Evolutionary conservation across 2,888 invertebrate genomes (phyloP), one percentile per base, ranked within the genome.

Genomic region (Diloba caeruleocephala): DNA sequence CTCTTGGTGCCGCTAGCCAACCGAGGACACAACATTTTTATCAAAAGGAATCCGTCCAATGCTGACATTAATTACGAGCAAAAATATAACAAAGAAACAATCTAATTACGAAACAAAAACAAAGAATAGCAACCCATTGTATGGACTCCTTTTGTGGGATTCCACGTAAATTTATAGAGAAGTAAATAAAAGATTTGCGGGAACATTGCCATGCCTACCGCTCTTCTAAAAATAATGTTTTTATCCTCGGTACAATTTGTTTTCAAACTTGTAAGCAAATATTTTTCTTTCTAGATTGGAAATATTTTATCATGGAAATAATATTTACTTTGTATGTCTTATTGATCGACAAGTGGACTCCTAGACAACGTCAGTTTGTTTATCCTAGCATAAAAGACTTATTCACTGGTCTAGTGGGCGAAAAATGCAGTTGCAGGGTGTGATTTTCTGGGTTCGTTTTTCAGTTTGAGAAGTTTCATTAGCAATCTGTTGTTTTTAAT

Each of bases 61-160:
- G 42, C 29, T 55, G 43, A 9, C 29, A 26, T 33, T 51, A 43
- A 62, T 51, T 62, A 63, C 33, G 29, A 63, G 41, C 13, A 13
- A 43, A 29, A 41, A 57, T n/a, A n/a, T n/a, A n/a, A 50, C 45
- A 46, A 17, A 48, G 46, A 44, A 56, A 21, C 42, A 49, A 32
- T 63, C 5, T 43, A 25, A 63, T 52, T 63, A 58, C 41, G 32
- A 65, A 46, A 50, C 45, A 56, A 33, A 64, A 46, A 50, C 45
- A 56, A 33, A 31, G 32, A 50, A 55, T 25, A 42, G 38, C 32
- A 50, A 17, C 21, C 25, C 48, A 54, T 51, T 64, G 36, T 64
- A 13, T 15, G 0, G 23, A 29, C 32, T 13, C 8, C 28, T 19
- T 53, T 64, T 53, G 26, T 45, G 10, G 8, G 37, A 38, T 59